A percentile compares a stretch with the other conserved stretches of the same genome.
Conservation (phyloP, 64 coral and sea anemone species). For the Hydrozoanthus tunicans region DNA sequence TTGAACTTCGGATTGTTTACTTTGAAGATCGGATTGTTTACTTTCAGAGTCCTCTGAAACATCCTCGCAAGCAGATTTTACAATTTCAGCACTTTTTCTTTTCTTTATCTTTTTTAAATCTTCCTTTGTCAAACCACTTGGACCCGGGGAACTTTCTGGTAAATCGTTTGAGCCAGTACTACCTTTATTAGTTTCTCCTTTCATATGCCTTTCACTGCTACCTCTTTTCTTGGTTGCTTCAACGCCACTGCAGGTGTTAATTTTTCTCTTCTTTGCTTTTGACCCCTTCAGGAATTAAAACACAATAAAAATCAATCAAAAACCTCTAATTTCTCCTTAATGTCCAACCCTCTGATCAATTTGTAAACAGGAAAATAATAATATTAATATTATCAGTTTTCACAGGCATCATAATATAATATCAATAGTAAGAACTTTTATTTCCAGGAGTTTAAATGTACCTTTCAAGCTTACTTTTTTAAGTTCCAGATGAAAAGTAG, state of each 20-base stretch:
- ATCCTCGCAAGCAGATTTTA: not conserved
- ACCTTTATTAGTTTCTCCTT: not conserved
- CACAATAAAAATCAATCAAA: not conserved
- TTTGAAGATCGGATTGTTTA: too few relatives aligned
- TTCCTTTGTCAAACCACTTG: constrained; percentile 13
- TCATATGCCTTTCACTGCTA: not conserved
- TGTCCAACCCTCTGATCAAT: too few relatives aligned
- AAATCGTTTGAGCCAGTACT: not conserved
- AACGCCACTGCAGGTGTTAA: not conserved
- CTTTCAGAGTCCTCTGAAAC: not conserved
- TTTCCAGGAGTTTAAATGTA: too few relatives aligned
- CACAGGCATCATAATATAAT: too few relatives aligned
- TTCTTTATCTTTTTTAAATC: constrained; percentile 12
- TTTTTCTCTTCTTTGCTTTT: constrained; percentile 19
- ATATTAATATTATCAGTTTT: too few relatives aligned
- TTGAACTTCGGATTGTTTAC: not conserved
- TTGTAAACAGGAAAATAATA: too few relatives aligned
- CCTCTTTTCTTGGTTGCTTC: not conserved
- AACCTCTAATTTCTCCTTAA: not conserved
- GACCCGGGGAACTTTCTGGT: not conserved
- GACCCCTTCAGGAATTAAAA: not conserved
- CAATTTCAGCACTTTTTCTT: not conserved
- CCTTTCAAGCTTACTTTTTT: too few relatives aligned
- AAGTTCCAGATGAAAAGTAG: too few relatives aligned
- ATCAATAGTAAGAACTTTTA: too few relatives aligned